Base-by-base conservation (phyloP, 2,113 vertebrate genomes). In the Scomber japonicus region DNA sequence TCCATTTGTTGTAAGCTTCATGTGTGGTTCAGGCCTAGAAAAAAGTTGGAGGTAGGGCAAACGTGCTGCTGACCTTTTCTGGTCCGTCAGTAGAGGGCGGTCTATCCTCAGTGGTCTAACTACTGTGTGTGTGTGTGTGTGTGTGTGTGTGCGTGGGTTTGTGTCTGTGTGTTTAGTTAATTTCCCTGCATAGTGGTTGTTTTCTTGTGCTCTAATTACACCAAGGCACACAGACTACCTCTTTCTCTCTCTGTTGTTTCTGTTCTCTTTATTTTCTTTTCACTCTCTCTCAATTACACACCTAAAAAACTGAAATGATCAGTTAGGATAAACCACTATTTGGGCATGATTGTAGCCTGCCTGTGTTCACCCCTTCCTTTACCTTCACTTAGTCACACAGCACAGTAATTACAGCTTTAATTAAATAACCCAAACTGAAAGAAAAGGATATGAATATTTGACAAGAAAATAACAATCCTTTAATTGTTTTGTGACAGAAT, bases 161-260 rank as follows among this genome's bases (percentile, higher is more conserved):
- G 78, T 89, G 60, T 72, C 48, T 60, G 62, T 59, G 89, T 92
- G 69, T 91, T 91, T 89, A 88, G 90, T 89, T 94, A 75, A 94
- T 93, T 91, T 89, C 80, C 89, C 80, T 80, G 74, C 57, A 65
- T 80, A 83, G 74, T 78, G 66, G 79, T 84, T 90, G 76, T 93
- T 94, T 93, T 92, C 94, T 93, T 94, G 93, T 89, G 91, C 94
- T 95, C 96, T 96, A 96, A 97, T 97, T 96, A 96, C 94, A 92
- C 24, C 92, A 89, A 74, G 46, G 71, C 55, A 91, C 84, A 83
- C 91, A 94, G 94, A 89, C 90, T 51, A 89, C 91, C 91, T 90
- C 93, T 95, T 86, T 92, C 51, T 81, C 75, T 82, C 62, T 75
- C 68, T 60, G n/a, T 66, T 59, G 11, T 19, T 40, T 40, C 35